Evolutionary conservation across 2,113 vertebrate species (phyloP), one percentile per base, ranked within the genome.

Genomic region (Neolamprologus fasciatus): DNA sequence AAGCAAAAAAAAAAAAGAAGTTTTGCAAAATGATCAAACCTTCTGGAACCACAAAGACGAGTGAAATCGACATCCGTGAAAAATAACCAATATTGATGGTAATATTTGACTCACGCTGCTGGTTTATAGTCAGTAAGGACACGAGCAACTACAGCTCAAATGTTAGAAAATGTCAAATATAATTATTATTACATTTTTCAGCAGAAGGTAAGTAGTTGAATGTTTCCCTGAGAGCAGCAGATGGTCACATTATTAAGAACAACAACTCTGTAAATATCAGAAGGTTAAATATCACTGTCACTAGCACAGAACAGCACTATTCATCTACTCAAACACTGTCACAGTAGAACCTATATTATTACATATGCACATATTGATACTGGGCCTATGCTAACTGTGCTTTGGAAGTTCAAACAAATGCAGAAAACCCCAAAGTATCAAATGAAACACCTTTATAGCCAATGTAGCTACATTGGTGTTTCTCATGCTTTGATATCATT

Each of bases 121-220:
- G 26, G 7, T 50, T 78, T 31, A 51, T 78, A 31, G 16, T 28
- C 73, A 78, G 45, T 28, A 11, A 33, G 21, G 54, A 55, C 57
- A 40, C 2, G 7, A 80, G 47, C 16, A n/a, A 19, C 58, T 54
- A 14, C 47, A 19, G 33, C 16, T 51, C 17, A 57, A 50, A 81
- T 26, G 55, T 12, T 82, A 19, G 66, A 54, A 90, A 91, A 90
- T 89, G 88, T 84, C 90, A 86, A 21, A 79, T 11, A 21, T 84
- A 90, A 89, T 86, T 35, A 79, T 80, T 50, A 13, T 26, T 79
- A n/a, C 71, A n/a, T 80, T 87, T 87, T 73, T 63, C 40, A 58
- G 81, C 53, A 58, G 79, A 40, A 58, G 85, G 78, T 57, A 47
- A 45, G 50, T 47, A 35, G 14, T 21, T 80, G 19, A 55, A 88